phyloP scores from a whole-genome alignment of 1,140 invertebrate species.

The Brachionus paranguensis region DNA sequence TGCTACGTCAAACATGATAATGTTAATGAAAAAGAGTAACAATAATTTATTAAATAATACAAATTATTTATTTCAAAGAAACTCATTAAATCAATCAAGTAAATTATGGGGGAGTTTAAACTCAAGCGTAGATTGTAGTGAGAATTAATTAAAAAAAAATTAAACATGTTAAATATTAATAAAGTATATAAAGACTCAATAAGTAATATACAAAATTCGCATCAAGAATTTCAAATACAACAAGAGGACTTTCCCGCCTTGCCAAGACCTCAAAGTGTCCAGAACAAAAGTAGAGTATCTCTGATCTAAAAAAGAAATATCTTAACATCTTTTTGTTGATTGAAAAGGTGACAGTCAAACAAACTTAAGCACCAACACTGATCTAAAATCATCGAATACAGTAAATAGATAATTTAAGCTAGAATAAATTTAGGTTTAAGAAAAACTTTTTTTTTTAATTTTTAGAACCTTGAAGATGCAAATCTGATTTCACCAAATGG shows the following conservation, averaged over 20 bases:
- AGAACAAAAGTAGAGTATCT: background rate
- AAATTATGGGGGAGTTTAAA: too few species aligned
- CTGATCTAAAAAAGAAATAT: too few species aligned
- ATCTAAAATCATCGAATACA: constrained; percentile 37
- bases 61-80: too few species aligned
- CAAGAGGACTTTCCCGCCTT: constrained; percentile 97
- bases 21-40: too few species aligned
- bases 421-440: background rate
- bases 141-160: background rate
- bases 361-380: background rate
- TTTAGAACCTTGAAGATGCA: background rate
- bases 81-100: too few species aligned
- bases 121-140: background rate
- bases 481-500: background rate
- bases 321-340: background rate
- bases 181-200: too few species aligned
- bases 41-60: too few species aligned
- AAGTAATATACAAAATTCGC: background rate
- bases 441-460: background rate
- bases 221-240: constrained; percentile 85
- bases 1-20: too few species aligned
- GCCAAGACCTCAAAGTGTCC: constrained; percentile 62
- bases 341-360: constrained; percentile 8
- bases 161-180: too few species aligned
- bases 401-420: background rate